Base-by-base conservation (phyloP, 2,797 vertebrate genomes). In the Sebastes hubbsi region DNA sequence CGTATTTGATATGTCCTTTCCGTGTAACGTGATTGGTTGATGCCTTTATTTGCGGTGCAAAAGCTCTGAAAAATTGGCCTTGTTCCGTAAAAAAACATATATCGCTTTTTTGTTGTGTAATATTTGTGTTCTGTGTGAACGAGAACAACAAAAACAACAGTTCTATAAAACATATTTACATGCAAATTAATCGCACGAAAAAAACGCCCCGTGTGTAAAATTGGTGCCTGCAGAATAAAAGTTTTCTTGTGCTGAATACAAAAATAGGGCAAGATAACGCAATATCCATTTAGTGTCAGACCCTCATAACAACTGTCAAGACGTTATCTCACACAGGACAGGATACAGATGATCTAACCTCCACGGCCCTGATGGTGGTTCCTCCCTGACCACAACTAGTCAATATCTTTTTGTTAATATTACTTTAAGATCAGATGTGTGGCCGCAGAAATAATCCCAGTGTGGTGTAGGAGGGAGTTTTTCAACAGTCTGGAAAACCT, bases 381-480 rank as follows among this genome's bases (percentile, higher is more conserved):
- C 76, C 56, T 67, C 29, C 24, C 46, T 52, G 42, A 82, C 77
- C 68, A 67, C 77, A 82, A 54, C 25, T 27, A 76, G 42, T 80
- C 80, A 75, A 73, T 84, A 64, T 63, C 8, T 64, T 81, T 78
- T 74, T 64, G 20, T 72, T 78, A 34, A 75, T 81, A 69, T 73
- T 38, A 66, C 52, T 79, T 84, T 55, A 36, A 61, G 49, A 81
- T 81, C 65, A 81, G 20, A 84, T 58, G 49, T 74, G 73, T 72
- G 49, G 55, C 68, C 32, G 22, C 54, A 72, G 55, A 58, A 71
- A 83, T 61, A 24, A 65, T 67, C 59, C 16, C 58, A 29, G 24
- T 64, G 42, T 22, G 36, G 24, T 62, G 62, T 74, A 46, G 42
- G 34, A 8, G 59, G 63, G 13, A 46, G 16, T 72, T 80, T 82